Percentiles rank a stretch among this genome's conserved stretches.
phyloP scores from a whole-genome alignment of 2,113 vertebrate species.

The Mesoclemmys tuberculata region DNA sequence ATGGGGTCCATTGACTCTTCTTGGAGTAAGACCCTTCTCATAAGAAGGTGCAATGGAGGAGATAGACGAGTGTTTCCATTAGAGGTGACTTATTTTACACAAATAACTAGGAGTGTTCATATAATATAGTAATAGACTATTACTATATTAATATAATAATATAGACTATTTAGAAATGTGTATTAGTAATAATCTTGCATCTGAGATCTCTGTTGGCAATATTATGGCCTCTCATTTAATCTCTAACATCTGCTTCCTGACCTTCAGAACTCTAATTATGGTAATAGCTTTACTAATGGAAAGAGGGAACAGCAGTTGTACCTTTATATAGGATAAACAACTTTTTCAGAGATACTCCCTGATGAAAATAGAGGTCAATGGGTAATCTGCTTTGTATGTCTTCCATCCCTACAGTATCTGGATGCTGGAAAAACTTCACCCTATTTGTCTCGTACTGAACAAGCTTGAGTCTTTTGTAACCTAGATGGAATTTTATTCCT shows the following conservation, averaged over 20 bases:
- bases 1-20: not conserved
- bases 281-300: not conserved
- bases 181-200: not conserved
- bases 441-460: not conserved
- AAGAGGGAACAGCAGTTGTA: not conserved
- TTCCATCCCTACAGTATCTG: not conserved
- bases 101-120: not conserved
- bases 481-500: not conserved
- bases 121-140: not conserved
- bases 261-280: not conserved
- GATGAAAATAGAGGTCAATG: not conserved
- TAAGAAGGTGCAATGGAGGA: not conserved
- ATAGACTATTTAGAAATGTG: not conserved
- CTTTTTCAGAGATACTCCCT: not conserved
- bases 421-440: not conserved
- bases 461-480: not conserved
- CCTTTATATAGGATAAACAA: not conserved
- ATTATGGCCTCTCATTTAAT: not conserved
- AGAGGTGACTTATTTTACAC: not conserved
- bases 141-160: no score
- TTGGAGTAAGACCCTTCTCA: not conserved
- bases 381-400: not conserved
- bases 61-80: not conserved
- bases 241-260: not conserved
- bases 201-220: fast-evolving